Base-by-base conservation (phyloP, 1,140 invertebrate genomes). In the Drosophila neocordata region DNA sequence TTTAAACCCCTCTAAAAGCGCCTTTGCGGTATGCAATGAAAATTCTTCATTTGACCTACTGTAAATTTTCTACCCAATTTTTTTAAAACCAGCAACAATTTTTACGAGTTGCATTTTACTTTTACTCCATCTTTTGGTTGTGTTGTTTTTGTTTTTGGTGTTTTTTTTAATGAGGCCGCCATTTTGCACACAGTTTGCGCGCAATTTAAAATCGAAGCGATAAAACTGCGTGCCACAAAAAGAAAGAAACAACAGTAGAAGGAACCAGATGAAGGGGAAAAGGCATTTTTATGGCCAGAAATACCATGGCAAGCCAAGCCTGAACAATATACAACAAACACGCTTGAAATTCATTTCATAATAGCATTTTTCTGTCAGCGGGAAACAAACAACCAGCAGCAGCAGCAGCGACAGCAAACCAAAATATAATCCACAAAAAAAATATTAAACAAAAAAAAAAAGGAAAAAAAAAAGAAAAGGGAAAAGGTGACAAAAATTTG, bases 141-240 rank as follows among this genome's bases (percentile, higher is more conserved):
- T 12, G 2, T 38, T 38, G 12, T 38, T n/a, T 2, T 38, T n/a
- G n/a, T 13, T 48, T 2, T 18, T 18, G 41, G 8, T 48, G 41
- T 48, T 56, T 56, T 22, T 52, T 56, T 56, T 56, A 56, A 56
- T 56, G 53, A 56, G 53, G 53, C 53, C 53, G 53, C 13, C 53
- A 56, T 56, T 55, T 56, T 35, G 52, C 20, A 48, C 24, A 55
- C 52, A 55, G 52, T 55, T 55, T 55, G 53, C 53, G 31, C 53
- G 31, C 53, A 56, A 56, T 56, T 56, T 56, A 34, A 76, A 69
- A 51, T 65, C 63, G 55, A 60, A 73, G 18, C 56, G 18, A 60
- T 44, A 68, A 35, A 52, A 64, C 63, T 57, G 56, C 15, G 41
- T 48, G 18, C 41, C 13, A 56, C 31, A 57, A 20, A 35, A 35